Conservation (phyloP, 2,888 invertebrate genomes). For the Eupithecia vulgata region DNA sequence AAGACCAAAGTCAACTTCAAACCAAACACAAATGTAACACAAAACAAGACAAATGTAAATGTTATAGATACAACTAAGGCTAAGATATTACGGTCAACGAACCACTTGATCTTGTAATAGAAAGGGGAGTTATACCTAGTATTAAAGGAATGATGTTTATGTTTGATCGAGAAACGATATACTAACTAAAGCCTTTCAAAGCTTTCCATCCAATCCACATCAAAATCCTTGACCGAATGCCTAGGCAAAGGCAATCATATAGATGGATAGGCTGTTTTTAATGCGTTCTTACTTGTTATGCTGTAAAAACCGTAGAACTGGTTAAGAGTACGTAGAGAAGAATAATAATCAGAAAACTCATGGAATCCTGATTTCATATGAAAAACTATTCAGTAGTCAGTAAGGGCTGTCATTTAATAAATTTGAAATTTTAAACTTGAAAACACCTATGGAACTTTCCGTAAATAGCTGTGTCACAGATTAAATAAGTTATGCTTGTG, state of each 20-base stretch:
- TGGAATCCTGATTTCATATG: neutral
- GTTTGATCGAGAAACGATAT: no score
- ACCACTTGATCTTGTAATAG: neutral
- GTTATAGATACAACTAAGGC: no score
- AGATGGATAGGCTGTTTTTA: neutral
- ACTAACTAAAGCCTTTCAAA: neutral
- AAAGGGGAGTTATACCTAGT: no score
- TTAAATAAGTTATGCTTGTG: constrained; percentile 10
- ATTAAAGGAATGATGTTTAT: no score
- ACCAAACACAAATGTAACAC: no score
- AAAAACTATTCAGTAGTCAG: constrained; percentile 51
- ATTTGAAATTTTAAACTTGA: constrained; percentile 54
- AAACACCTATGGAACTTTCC: constrained; percentile 53
- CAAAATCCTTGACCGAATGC: constrained; percentile 63
- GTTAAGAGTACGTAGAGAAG: neutral
- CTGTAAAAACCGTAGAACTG: constrained; percentile 25
- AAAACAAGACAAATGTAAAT: no score
- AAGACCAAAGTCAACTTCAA: neutral
- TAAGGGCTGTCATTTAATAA: constrained; percentile 35
- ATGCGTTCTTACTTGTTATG: constrained; percentile 26
- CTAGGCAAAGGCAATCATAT: neutral
- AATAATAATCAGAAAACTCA: constrained; percentile 2
- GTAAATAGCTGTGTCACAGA: constrained; percentile 39
- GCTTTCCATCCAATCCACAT: neutral
- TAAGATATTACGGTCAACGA: no score